Evolutionary conservation across 2,797 vertebrate species (phyloP), one percentile per base, ranked within the genome.

Genomic region (Neosilurus mollespiculum): DNA sequence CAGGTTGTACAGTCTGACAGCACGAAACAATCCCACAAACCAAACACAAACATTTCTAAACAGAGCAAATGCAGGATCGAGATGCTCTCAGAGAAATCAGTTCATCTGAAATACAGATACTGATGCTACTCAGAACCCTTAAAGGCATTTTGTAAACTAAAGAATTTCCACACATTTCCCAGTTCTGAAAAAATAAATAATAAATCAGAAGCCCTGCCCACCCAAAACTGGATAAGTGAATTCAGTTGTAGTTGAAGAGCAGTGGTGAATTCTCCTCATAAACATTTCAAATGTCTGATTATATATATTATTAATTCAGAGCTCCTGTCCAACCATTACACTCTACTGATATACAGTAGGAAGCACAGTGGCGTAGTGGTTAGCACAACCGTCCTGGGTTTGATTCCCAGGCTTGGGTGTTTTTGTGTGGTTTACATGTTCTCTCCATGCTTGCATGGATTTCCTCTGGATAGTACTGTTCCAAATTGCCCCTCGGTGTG

Each of bases 1-100:
- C 61, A 59, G 26, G 4, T 65, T 20, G 9, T 66, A 49, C 37
- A 34, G 24, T 30, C 59, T 54, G 34, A 24, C 30, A 71, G 67
- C 53, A 71, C 61, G 78, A 61, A 30, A n/a, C 9, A 61, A 62
- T n/a, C 49, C 65, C 49, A 65, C 30, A 72, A 70, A 82, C 16
- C 51, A 67, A n/a, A 66, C 26, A 66, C 26, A 66, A 18, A 69
- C 24, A 51, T 37, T 59, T 49, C 53, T 64, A 51, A 56, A 30
- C 53, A 30, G 24, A 20, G 3, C 9, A 37, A 8, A 18, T 34
- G 22, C 30, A 14, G 3, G 30, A 14, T 59, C 20, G 59, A 22
- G 73, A 43, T 37, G 24, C 18, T 22, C 24, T 12, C 26, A 11
- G 2, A 0, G 4, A 37, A 37, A 76, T 76, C 72, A 34, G 26